Percentiles rank a stretch among this genome's conserved stretches.
These are phyloP conservation scores for Amblyjoppa fuscipennis DNA, from an alignment of 2,888 invertebrate genomes.

Conservation along the genomic window DNA sequence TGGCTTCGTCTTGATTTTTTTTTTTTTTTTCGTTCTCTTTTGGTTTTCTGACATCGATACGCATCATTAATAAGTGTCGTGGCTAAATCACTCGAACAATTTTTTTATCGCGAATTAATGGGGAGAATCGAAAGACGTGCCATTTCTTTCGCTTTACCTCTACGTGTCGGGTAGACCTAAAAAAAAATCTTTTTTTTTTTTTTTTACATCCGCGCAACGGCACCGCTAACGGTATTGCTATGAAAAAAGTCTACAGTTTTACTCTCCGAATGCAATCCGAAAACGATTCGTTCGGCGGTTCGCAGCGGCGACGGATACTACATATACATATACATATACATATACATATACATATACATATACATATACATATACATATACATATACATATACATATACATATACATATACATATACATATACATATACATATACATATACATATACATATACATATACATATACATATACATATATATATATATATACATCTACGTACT, in stretches of 20 bases:
- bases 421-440: too few species aligned
- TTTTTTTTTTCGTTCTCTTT: background rate
- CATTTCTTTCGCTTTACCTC: background rate
- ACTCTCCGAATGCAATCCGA: conserved; percentile 16
- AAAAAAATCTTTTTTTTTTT: background rate
- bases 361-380: too few species aligned
- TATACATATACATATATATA: too few species aligned
- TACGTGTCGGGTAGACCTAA: too few species aligned
- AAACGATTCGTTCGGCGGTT: conserved; percentile 42
- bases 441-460: background rate
- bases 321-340: background rate
- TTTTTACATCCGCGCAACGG: background rate
- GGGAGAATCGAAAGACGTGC: background rate
- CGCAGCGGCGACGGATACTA: background rate
- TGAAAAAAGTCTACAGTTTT: conserved; percentile 23
- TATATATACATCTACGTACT: background rate
- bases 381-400: too few species aligned
- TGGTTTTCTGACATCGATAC: background rate
- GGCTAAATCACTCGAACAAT: background rate
- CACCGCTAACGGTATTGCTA: background rate
- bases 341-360: too few species aligned
- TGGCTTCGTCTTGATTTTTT: background rate
- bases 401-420: too few species aligned
- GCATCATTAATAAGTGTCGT: background rate
- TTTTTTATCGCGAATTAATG: background rate